Conservation (phyloP, 2,113 vertebrate species). For the Oreochromis spilurus region DNA sequence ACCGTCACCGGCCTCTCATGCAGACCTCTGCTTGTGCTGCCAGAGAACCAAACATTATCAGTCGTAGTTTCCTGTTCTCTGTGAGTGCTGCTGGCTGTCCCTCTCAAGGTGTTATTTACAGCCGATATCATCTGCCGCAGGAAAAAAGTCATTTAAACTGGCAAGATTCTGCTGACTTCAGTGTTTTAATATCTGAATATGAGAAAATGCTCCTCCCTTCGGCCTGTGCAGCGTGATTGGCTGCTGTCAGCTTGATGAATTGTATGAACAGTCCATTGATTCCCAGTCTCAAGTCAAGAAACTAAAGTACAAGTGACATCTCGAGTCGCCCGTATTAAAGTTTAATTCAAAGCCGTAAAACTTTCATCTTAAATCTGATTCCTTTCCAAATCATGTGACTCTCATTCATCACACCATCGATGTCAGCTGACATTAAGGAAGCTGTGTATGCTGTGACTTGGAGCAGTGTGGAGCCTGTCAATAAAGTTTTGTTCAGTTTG, state of each 20-base stretch:
- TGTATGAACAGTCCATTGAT: not conserved
- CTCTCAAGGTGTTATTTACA: not conserved
- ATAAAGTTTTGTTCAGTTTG: not conserved
- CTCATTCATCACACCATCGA: not conserved
- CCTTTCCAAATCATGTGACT: not conserved
- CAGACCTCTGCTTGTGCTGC: not conserved
- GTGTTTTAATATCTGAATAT: not conserved
- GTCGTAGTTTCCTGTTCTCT: not conserved
- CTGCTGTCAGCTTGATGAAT: not conserved
- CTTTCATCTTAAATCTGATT: not conserved
- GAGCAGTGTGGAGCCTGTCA: not conserved
- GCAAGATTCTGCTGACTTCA: too few relatives aligned
- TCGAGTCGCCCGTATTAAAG: not conserved
- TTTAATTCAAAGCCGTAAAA: not conserved
- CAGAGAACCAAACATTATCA: not conserved
- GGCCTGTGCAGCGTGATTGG: rapidly evolving
- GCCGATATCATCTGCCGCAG: not conserved
- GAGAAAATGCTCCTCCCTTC: not conserved
- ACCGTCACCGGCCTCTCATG: not conserved
- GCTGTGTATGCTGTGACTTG: not conserved
- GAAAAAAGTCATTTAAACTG: not conserved
- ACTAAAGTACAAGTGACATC: not conserved
- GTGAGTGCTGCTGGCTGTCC: not conserved
- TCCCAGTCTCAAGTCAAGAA: not conserved
- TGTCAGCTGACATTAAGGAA: not conserved